phyloP scores from a whole-genome alignment of 2,797 vertebrate species.

The Streptopelia turtur region DNA sequence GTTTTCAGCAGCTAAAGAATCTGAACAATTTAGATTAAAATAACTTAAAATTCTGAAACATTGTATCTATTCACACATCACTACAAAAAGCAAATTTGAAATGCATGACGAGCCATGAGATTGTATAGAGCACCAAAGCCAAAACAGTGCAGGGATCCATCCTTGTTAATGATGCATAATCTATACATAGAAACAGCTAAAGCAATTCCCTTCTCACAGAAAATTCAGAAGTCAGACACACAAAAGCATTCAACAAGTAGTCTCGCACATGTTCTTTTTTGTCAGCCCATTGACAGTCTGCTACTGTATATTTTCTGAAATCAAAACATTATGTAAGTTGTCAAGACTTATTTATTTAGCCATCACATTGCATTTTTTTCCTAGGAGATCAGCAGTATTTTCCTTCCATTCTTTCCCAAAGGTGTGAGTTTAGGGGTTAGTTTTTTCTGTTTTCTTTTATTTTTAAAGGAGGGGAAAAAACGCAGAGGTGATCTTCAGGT shows the following conservation, averaged over 20 bases:
- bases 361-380: not conserved
- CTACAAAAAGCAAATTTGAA: not conserved
- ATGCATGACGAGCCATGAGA: not conserved
- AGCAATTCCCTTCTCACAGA: constrained; percentile 18
- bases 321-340: not conserved
- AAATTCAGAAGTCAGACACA: not conserved
- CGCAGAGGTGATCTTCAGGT: not conserved
- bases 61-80: not conserved
- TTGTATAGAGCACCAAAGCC: not conserved
- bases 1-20: not conserved
- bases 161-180: not conserved
- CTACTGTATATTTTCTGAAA: not conserved
- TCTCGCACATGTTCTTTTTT: not conserved
- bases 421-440: not conserved
- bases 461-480: not conserved
- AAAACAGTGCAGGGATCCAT: not conserved
- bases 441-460: not conserved
- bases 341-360: not conserved
- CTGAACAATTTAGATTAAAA: not conserved
- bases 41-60: not conserved
- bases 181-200: not conserved
- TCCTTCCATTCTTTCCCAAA: not conserved
- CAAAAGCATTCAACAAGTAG: not conserved
- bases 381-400: not conserved
- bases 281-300: not conserved